Percentiles rank a stretch among this genome's conserved stretches.
Conservation (phyloP, 2,888 invertebrate species). For the Scaptomyza tumidula region DNA sequence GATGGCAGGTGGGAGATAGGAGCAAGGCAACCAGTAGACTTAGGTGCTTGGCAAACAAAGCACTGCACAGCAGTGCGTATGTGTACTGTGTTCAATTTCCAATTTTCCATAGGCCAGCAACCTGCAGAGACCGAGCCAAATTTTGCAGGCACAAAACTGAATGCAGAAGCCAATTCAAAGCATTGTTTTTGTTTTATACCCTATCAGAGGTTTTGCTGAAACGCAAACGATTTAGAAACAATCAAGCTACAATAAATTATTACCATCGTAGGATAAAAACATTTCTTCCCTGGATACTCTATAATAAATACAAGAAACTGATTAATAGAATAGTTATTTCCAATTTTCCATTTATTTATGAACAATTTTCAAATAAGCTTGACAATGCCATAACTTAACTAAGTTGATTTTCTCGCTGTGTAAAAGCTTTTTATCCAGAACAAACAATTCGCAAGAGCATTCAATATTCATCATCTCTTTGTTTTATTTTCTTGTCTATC, state of each 20-base stretch:
- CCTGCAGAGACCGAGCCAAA: constrained; percentile 9
- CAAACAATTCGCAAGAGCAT: constrained; percentile 13
- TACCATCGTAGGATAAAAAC: no score
- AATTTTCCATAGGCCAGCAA: constrained; percentile 7
- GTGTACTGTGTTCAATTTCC: constrained; percentile 29
- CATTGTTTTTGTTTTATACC: constrained; percentile 18
- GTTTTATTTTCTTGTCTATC: not conserved
- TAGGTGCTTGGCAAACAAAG: constrained; percentile 50
- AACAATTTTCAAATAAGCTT: no score
- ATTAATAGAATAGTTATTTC: no score
- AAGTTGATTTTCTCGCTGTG: no score
- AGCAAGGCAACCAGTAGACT: constrained; percentile 5
- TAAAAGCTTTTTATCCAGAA: no score
- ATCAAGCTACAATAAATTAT: not conserved
- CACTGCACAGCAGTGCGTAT: constrained; percentile 54
- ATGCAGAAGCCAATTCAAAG: constrained; percentile 42
- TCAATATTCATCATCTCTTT: not conserved
- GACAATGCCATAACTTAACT: no score
- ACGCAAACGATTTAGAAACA: not conserved
- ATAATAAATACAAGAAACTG: no score
- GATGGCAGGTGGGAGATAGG: not conserved
- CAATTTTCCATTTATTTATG: no score
- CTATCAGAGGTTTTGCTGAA: not conserved
- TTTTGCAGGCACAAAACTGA: constrained; percentile 9
- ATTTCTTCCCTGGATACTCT: no score